Percentiles rank a stretch among this genome's conserved stretches.
phyloP scores from a whole-genome alignment of 1,140 invertebrate genomes.

The Nomia melanderi region DNA sequence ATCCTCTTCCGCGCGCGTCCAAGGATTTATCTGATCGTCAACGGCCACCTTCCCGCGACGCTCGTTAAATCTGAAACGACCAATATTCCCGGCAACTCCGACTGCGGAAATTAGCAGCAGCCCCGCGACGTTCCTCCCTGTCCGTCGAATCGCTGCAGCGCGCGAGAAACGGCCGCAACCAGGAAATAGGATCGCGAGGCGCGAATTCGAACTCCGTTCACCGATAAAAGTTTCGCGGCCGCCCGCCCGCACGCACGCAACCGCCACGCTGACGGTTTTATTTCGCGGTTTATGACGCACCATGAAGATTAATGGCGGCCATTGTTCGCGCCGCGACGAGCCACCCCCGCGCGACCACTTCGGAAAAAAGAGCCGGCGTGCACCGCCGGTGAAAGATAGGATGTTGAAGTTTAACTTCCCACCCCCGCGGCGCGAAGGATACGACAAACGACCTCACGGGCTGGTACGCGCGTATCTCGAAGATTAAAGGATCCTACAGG shows the following conservation, averaged over 20 bases:
- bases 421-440: slow-evolving; percentile 38
- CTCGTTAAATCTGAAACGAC: too few relatives aligned
- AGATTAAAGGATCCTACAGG: slow-evolving; percentile 47
- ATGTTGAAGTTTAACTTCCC: slow-evolving; percentile 53
- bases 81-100: too few relatives aligned
- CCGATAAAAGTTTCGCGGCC: not conserved
- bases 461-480: slow-evolving; percentile 45
- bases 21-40: too few relatives aligned
- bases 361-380: slow-evolving; percentile 1
- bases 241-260: not conserved
- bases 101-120: not conserved
- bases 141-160: not conserved
- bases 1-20: too few relatives aligned
- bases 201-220: not conserved
- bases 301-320: slow-evolving; percentile 65
- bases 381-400: slow-evolving; percentile 11
- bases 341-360: slow-evolving; percentile 19
- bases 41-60: too few relatives aligned
- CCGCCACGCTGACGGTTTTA: slow-evolving; percentile 31
- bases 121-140: too few relatives aligned
- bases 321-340: slow-evolving; percentile 49
- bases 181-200: not conserved
- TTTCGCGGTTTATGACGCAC: slow-evolving; percentile 54
- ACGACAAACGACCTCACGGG: slow-evolving; percentile 53
- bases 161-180: too few relatives aligned